Base-by-base conservation (phyloP, 2,888 invertebrate species). In the Eupelmus urozonus region DNA sequence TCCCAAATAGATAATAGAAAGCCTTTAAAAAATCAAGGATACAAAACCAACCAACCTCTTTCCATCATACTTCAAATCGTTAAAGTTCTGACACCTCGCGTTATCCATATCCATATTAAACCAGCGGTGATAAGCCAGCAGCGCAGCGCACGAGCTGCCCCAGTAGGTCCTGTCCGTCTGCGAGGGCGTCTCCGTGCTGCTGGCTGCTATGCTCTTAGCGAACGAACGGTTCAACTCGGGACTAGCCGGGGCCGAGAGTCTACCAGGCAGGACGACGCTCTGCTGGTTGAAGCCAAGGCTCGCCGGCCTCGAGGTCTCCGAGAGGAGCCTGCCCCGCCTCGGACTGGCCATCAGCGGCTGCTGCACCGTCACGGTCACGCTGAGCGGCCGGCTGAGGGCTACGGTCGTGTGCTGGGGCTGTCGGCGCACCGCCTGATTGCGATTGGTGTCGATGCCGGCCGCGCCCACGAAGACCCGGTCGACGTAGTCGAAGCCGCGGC, bases 401-500 rank as follows among this genome's bases (percentile, higher is more conserved):
- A 93, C 90, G 0, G 92, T 93, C 9, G 93, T 92, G 88, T 93
- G 93, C 84, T 93, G 93, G 23, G 93, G 93, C 78, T 92, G 92
- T 84, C 92, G 92, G 20, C 81, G 78, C 81, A 90, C 91, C 80
- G 90, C 91, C 45, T 91, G 91, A 85, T 93, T 93, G 76, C 92
- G 92, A 90, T 92, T 92, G 60, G 90, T 91, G 83, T 93, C 92
- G 80, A 91, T 91, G 82, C 91, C 91, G 79, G 93, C 92, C 18
- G 92, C 92, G 3, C 93, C 91, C n/a, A 93, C 91, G 86, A 97
- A 96, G 45, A 96, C 94, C 76, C 94, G 92, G 86, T 96, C 94
- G 71, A 97, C 92, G 84, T 96, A 94, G 88, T 96, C 96, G 88
- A 96, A 97, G 55, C 96, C 97, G 87, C 95, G 93, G 55, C 96